These are phyloP conservation scores for Periplaneta americana DNA, from an alignment of 1,140 invertebrate species.

Conservation along the genomic window DNA sequence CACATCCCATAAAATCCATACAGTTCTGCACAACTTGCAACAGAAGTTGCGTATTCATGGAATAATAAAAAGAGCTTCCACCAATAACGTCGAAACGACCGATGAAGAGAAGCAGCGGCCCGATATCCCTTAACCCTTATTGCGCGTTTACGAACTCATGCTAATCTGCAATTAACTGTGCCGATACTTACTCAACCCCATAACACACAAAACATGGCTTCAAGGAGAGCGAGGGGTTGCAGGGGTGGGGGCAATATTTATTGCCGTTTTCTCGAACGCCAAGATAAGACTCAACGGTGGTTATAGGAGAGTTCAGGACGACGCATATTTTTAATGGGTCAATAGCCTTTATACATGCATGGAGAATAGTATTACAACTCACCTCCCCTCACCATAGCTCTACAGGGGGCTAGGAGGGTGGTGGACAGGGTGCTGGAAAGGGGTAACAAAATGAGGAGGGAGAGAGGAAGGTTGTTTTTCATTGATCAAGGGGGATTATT, in stretches of 20 bases:
- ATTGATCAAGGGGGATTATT: neutral
- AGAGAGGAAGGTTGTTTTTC: neutral
- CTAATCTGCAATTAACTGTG: neutral
- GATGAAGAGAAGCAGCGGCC: neutral
- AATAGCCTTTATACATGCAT: neutral
- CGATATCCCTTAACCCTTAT: neutral
- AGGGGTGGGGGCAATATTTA: neutral
- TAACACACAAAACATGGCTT: neutral
- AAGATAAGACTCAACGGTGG: neutral
- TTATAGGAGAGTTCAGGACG: neutral
- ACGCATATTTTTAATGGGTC: neutral
- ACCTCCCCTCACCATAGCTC: neutral
- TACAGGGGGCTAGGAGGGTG: neutral
- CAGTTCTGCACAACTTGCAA: too few relatives aligned
- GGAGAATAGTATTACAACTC: neutral
- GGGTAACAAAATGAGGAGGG: neutral
- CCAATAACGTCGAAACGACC: neutral
- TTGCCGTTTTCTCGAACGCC: neutral
- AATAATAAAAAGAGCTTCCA: too few relatives aligned
- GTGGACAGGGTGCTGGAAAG: neutral
- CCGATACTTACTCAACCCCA: neutral
- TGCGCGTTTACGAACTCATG: neutral
- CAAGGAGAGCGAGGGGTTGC: neutral
- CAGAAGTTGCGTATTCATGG: too few relatives aligned
- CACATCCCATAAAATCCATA: too few relatives aligned